phyloP scores from a whole-genome alignment of 1,140 invertebrate species.

The Physella acuta region DNA sequence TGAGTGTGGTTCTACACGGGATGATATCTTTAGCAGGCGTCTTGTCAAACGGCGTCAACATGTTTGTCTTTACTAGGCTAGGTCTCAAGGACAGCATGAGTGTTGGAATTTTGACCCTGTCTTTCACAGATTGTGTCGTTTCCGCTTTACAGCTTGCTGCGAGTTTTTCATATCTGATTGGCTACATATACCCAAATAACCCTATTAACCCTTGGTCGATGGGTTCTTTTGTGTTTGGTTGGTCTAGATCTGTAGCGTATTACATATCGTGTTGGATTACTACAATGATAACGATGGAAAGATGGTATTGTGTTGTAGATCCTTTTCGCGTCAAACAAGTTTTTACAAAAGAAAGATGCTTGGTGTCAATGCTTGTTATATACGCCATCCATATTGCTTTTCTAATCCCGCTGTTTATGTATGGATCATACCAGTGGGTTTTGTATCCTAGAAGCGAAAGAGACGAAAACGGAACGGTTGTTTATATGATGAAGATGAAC shows the following conservation, averaged over 20 bases:
- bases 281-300: neutral
- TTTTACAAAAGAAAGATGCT: neutral
- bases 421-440: neutral
- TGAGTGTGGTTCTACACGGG: neutral
- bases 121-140: neutral
- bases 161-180: neutral
- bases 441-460: neutral
- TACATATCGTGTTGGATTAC: slow-evolving; percentile 19
- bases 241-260: neutral
- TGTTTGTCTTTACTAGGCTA: slow-evolving; percentile 1
- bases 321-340: neutral
- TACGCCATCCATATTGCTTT: neutral
- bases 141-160: neutral
- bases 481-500: neutral
- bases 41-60: neutral
- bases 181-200: neutral
- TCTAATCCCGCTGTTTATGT: neutral
- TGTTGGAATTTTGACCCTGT: slow-evolving; percentile 1
- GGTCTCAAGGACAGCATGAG: neutral
- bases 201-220: neutral
- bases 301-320: slow-evolving; percentile 8
- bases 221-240: neutral
- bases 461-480: neutral
- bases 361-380: neutral
- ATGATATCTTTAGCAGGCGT: neutral